Evolutionary conservation across 2,797 vertebrate genomes (phyloP), one percentile per base, ranked within the genome.

Genomic region (Limosa lapponica): DNA sequence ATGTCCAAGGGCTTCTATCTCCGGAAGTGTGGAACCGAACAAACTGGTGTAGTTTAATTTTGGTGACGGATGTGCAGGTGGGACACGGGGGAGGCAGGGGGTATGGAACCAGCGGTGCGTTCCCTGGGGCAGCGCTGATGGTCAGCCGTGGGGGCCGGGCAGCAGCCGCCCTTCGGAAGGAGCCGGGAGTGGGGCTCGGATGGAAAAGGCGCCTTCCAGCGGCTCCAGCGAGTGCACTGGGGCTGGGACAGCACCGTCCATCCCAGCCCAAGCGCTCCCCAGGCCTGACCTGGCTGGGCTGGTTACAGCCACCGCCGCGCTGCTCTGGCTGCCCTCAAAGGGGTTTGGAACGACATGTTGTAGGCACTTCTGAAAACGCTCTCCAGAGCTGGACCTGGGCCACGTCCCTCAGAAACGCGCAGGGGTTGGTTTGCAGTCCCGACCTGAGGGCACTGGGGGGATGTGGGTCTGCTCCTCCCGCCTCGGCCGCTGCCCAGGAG

Each of bases 201-300:
- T 18, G 8, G 41, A 34, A 44, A 17, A 43, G 24, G 16, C 46
- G 14, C 1, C 13, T 7, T 46, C 28, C 20, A 6, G 12, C 27
- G n/a, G 1, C 3, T 0, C 4, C 7, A 55, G 41, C 37, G 5
- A 5, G 2, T 4, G 13, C 17, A 44, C 24, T 48, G 25, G 13
- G 6, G 0, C n/a, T 28, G 83, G 57, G 28, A 46, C 19, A 46
- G 44, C 44, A 46, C 44, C 44, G 2, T 46, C 44, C 44, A 46
- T 37, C 37, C 10, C 37, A 37, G 37, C n/a, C n/a, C n/a, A n/a
- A n/a, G n/a, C n/a, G n/a, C n/a, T n/a, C n/a, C n/a, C n/a, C n/a
- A n/a, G n/a, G n/a, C n/a, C n/a, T n/a, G n/a, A n/a, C 37, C 37
- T 37, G 37, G 44, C 44, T 46, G 17, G 17, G 44, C 43, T 46